Conservation (phyloP, 2,113 vertebrate species). For the Steatornis caripensis region DNA sequence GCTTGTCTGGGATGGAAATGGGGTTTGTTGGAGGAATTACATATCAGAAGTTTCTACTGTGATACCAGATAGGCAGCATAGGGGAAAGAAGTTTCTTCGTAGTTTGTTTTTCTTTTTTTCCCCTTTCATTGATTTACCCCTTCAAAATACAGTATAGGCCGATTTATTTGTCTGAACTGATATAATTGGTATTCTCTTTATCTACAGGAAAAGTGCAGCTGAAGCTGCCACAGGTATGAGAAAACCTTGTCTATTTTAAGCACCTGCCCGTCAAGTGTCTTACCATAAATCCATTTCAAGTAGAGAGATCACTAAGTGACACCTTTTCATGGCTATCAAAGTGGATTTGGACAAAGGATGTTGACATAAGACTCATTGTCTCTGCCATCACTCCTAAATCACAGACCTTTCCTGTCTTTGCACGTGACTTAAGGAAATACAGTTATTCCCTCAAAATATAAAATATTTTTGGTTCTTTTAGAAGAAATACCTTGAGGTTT, state of each 20-base stretch:
- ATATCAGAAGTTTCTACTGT: not conserved
- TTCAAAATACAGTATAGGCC: not conserved
- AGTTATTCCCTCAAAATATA: not conserved
- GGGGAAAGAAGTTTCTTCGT: not conserved
- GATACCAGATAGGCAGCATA: not conserved
- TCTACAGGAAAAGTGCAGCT: not conserved
- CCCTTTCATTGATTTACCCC: not conserved
- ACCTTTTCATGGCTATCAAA: not conserved
- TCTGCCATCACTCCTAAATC: not conserved
- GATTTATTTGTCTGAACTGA: not conserved
- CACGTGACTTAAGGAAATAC: not conserved
- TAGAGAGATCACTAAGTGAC: not conserved
- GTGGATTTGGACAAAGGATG: not conserved
- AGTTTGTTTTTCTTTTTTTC: not conserved
- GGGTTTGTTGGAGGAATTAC: not conserved
- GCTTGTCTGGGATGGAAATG: not conserved
- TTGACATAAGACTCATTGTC: not conserved
- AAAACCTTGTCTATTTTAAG: not conserved
- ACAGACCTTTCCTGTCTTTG: not conserved
- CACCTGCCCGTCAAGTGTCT: not conserved
- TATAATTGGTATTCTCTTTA: not conserved
- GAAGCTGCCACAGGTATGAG: not conserved
- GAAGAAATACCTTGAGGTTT: not conserved
- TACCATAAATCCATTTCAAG: not conserved
- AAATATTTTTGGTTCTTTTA: not conserved